Base-by-base conservation (phyloP, 2,113 vertebrate species). In the Xerus inauris region DNA sequence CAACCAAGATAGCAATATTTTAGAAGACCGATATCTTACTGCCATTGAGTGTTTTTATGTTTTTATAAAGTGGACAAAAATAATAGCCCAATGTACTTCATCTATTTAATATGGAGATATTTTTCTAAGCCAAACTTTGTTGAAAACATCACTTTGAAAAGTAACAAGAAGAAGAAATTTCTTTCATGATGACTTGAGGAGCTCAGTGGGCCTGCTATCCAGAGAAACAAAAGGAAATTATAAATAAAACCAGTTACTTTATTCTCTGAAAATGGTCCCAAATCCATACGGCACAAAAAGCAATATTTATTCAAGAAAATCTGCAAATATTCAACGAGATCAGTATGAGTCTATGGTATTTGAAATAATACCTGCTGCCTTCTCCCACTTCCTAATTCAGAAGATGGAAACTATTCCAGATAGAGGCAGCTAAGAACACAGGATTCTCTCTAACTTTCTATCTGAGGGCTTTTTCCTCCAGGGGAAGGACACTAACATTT, bases 121-220 rank as follows among this genome's bases (percentile, higher is more conserved):
- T 80, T 81, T 94, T 69, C 54, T 40, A 90, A 77, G 26, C 35
- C 38, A 72, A 94, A 11, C 13, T 76, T 86, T 40, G 12, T 30
- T 65, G 71, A 72, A 83, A 87, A 77, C 28, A 87, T 69, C 28
- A 91, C 35, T 67, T 94, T 94, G 72, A 65, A 94, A 90, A 87
- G 45, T 79, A 49, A 81, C 54, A 57, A 81, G 32, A 77, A 69
- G 80, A 8, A 64, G 26, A 11, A 6, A 64, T 13, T 81, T 64
- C 12, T 69, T 19, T 42, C 1, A n/a, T 35, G 17, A 24, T 24
- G 59, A 17, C 6, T 49, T 86, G 42, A 76, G 49, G 24, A 64
- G 8, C 17, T 80, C 40, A 93, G 13, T 59, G 3, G 17, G 26
- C 10, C 8, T 89, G 11, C 12, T 82, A 19, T 76, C 9, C 42